Conservation (phyloP, 2,888 invertebrate genomes). For the Drosophila neutralis region DNA sequence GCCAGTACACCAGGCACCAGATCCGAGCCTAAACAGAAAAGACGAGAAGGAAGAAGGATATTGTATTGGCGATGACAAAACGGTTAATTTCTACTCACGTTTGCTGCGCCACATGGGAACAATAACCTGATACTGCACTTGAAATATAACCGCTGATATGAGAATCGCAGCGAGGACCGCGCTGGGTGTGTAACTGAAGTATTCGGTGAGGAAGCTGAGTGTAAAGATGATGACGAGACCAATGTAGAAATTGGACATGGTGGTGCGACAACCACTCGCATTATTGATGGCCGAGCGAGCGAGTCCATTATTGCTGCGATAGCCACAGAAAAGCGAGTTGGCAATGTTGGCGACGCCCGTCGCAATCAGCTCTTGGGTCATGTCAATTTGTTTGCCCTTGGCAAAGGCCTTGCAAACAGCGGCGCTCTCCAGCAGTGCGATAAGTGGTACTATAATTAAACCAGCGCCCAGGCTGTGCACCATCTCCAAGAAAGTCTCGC, state of each 20-base stretch:
- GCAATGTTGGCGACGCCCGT: constrained; percentile 91
- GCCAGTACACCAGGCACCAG: constrained; percentile 93
- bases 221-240: constrained; percentile 93
- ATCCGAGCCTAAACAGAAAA: constrained; percentile 89
- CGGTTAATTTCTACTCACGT: constrained; percentile 87
- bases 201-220: constrained; percentile 93
- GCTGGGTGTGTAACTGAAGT: constrained; percentile 93
- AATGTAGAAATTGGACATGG: constrained; percentile 92
- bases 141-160: constrained; percentile 95
- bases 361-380: constrained; percentile 95
- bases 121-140: constrained; percentile 94
- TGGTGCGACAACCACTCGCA: constrained; percentile 94
- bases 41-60: not conserved
- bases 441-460: constrained; percentile 92
- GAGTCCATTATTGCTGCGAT: constrained; percentile 92
- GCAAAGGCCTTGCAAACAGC: constrained; percentile 87
- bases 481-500: constrained; percentile 88
- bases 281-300: constrained; percentile 94
- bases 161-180: constrained; percentile 95
- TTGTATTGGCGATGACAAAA: too few species aligned
- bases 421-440: constrained; percentile 94
- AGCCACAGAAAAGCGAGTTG: constrained; percentile 93
- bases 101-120: constrained; percentile 95
- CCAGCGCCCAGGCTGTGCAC: constrained; percentile 92
- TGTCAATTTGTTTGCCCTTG: constrained; percentile 92